A percentile compares a stretch with the other conserved stretches of the same genome.
Conservation (phyloP, 2,113 vertebrate genomes). For the Tauraco erythrolophus region DNA sequence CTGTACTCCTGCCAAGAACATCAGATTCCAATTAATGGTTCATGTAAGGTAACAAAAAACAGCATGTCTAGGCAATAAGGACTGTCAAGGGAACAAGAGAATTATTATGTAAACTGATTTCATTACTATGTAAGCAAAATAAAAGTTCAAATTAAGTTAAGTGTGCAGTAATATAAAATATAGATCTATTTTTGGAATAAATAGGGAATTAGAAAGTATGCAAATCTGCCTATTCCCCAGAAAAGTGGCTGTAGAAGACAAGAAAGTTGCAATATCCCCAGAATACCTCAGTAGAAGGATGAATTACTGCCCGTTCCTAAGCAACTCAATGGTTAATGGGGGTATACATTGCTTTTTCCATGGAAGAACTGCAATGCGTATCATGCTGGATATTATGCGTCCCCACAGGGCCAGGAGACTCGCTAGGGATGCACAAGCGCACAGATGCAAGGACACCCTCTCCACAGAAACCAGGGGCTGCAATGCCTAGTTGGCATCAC, state of each 20-base stretch:
- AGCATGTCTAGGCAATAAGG: constrained; percentile 51
- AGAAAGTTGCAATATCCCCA: background rate
- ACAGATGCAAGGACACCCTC: background rate
- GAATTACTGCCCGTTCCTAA: background rate
- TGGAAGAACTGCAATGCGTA: background rate
- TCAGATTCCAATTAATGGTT: constrained; percentile 77
- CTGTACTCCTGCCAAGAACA: constrained; percentile 75
- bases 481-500: rapidly evolving
- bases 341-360: background rate
- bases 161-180: constrained; percentile 41
- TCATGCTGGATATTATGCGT: background rate
- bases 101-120: constrained; percentile 66
- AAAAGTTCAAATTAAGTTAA: constrained; percentile 57
- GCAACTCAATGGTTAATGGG: background rate
- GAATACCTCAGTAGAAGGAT: background rate
- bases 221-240: background rate
- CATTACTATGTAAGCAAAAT: constrained; percentile 66
- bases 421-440: background rate
- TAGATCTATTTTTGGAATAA: constrained; percentile 36
- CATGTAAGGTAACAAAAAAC: constrained; percentile 75
- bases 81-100: constrained; percentile 44
- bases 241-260: background rate
- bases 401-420: background rate
- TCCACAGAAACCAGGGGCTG: background rate
- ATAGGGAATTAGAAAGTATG: background rate